Base-by-base conservation (phyloP, 1,140 invertebrate genomes). In the Limonius californicus region DNA sequence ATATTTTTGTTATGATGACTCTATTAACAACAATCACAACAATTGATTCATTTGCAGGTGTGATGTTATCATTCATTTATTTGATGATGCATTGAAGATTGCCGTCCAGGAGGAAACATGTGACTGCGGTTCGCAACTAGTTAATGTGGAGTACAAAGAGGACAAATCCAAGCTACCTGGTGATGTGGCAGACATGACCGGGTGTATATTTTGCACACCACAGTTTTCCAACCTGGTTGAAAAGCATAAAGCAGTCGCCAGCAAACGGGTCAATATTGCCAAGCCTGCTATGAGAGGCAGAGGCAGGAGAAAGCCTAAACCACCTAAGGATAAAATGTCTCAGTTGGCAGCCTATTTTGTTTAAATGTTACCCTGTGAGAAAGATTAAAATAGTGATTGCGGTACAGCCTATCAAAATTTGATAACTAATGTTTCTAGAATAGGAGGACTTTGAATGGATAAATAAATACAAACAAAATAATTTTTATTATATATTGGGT, bases 61-160 rank as follows among this genome's bases (percentile, higher is more conserved):
- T 78, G 94, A 96, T 76, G 91, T 97, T 20, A 95, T 97, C n/a
- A n/a, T n/a, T n/a, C n/a, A n/a, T n/a, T n/a, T n/a, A n/a, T n/a
- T n/a, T n/a, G n/a, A n/a, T n/a, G 94, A 97, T 71, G 96, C 96
- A 21, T 85, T 88, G 32, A 94, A 93, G 80, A 87, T 99, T 2
- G 81, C 80, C 1, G 90, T 99, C 3, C 85, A 89, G 50, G 84
- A 85, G 11, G 82, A 83, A 6, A 89, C 89, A 72, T 92, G 92
- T 68, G 86, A 90, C 30, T 98, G 95, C 77, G 92, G 92, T 7
- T 88, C 94, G 20, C 92, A 94, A 73, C 77, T 89, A 16, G 82
- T 98, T 1, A 85, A 81, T 45, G 92, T 95, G 11, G 91, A 95
- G 71, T 98, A 97, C 78, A 90, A 90, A 77, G 85, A 92, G 75